Percentiles rank a stretch among this genome's conserved stretches.
Evolutionary conservation across 2,888 invertebrate species (phyloP).

Genomic region (Bellardia bayeri): DNA sequence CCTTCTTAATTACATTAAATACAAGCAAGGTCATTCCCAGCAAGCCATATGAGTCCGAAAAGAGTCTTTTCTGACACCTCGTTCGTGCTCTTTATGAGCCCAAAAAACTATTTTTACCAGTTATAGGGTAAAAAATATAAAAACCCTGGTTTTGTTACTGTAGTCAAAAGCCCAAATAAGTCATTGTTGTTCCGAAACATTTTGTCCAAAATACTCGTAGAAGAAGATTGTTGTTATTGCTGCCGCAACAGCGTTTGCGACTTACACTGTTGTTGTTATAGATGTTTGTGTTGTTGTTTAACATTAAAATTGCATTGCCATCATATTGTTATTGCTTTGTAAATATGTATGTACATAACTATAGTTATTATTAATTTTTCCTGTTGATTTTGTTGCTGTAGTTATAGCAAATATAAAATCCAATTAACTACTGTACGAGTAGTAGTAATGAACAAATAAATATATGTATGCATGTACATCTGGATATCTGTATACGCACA

Average conservation of each 20-base stretch:
- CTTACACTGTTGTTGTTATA: neutral
- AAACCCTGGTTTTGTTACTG: neutral
- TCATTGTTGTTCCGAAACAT: neutral
- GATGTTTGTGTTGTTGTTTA: conserved; percentile 44
- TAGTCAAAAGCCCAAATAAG: neutral
- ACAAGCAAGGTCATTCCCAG: no score
- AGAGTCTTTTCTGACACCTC: no score
- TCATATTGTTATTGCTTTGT: conserved; percentile 61
- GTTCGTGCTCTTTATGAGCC: no score
- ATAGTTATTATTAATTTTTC: conserved; percentile 54
- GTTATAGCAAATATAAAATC: conserved; percentile 68
- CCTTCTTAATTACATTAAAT: no score
- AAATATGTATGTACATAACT: conserved; percentile 75
- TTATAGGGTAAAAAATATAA: neutral
- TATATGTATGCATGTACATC: no score
- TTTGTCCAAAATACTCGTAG: conserved; percentile 1
- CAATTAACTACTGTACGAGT: conserved; percentile 62
- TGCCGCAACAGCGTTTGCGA: neutral
- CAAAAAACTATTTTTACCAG: neutral
- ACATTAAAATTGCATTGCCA: conserved; percentile 82
- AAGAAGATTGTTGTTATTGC: conserved; percentile 34
- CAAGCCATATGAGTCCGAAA: no score
- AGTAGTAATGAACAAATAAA: conserved; percentile 12
- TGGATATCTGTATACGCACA: no score
- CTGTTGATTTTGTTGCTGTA: conserved; percentile 64